phyloP scores from a whole-genome alignment of 35 echinoderm and acorn worm species.

The Ptychodera flava region DNA sequence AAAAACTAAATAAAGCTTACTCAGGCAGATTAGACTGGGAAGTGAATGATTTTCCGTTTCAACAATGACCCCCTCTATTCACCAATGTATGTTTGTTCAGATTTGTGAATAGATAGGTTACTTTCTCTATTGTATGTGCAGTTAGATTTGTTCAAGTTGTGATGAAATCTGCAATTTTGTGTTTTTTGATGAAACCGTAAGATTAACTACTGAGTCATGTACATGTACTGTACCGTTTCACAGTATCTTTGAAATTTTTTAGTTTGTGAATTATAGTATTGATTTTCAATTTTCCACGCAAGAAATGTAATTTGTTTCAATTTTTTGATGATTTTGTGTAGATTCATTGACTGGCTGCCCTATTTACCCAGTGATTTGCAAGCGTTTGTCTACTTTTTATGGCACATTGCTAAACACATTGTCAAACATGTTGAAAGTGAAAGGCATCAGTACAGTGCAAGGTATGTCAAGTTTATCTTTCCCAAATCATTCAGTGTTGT shows the following conservation, averaged over 20 bases:
- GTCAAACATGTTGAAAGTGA: background rate
- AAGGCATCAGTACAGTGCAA: constrained; percentile 20
- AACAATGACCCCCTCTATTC: no score
- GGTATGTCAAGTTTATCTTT: no score
- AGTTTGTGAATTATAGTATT: background rate
- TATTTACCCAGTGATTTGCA: constrained; percentile 59
- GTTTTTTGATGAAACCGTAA: background rate
- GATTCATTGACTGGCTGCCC: constrained; percentile 76
- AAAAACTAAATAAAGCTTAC: no score
- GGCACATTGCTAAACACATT: constrained; percentile 7
- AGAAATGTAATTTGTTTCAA: background rate
- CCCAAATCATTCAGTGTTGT: no score
- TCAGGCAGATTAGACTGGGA: no score
- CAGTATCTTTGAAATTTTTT: background rate
- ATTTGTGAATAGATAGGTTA: no score
- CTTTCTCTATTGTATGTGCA: no score
- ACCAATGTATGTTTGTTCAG: no score
- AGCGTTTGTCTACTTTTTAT: constrained; percentile 46
- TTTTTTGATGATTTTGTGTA: background rate
- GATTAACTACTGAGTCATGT: background rate
- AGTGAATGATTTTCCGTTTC: no score
- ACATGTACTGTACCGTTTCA: background rate
- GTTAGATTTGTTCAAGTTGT: background rate
- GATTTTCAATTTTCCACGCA: background rate
- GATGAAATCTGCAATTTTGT: constrained; percentile 5